A percentile compares a stretch with the other conserved stretches of the same genome.
These are phyloP conservation scores for Sapayoa aenigma DNA, from an alignment of 2,113 vertebrate species.

Conservation along the genomic window DNA sequence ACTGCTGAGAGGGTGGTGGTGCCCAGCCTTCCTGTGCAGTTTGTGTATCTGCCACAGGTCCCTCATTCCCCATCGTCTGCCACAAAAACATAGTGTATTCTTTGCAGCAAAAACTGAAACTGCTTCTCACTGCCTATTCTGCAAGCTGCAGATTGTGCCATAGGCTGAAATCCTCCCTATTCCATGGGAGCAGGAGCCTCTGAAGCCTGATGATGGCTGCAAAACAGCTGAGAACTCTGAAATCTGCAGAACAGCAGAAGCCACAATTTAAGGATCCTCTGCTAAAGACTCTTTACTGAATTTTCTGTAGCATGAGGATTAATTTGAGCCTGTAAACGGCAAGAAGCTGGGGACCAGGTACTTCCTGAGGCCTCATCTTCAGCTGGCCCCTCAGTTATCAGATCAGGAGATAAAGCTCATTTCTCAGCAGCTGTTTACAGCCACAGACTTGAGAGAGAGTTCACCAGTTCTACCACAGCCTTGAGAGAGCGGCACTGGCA, in stretches of 20 bases:
- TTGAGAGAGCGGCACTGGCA: neutral
- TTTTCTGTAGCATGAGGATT: neutral
- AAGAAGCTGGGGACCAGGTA: neutral
- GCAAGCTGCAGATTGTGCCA: neutral
- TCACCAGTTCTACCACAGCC: neutral
- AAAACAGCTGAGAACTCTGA: neutral
- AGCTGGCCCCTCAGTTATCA: neutral
- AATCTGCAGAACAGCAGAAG: neutral
- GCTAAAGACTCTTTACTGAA: neutral
- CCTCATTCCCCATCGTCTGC: accelerated
- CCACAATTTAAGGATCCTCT: neutral
- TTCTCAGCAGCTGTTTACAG: neutral
- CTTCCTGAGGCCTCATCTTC: neutral
- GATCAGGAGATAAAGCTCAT: neutral
- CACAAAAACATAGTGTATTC: neutral
- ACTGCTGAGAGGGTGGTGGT: neutral
- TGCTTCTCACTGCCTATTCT: neutral
- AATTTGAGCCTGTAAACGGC: neutral
- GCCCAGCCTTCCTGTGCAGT: neutral
- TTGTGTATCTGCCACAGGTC: neutral
- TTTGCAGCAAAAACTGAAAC: neutral
- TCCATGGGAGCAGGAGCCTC: neutral
- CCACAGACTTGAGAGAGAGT: neutral
- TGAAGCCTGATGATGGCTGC: neutral
- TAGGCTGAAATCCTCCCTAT: neutral